Conservation (phyloP, 2,888 invertebrate genomes). For the Lycia hirtaria region DNA sequence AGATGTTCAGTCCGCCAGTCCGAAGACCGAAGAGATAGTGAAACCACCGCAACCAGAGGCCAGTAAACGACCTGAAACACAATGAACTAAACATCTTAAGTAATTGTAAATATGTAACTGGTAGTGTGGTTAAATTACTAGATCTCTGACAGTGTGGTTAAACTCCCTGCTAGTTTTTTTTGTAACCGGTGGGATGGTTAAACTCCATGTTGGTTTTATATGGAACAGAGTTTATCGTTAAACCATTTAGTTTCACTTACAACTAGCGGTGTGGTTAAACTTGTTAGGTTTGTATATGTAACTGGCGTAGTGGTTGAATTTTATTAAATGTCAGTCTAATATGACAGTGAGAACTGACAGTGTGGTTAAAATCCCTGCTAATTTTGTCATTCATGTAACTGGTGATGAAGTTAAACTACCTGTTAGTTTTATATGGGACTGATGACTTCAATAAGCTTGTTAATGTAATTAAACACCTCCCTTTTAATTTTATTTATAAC, state of each 20-base stretch:
- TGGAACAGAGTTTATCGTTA: no score
- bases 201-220: background rate
- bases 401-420: background rate
- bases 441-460: no score
- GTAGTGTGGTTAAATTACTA: background rate
- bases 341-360: no score
- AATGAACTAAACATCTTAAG: conserved; percentile 56
- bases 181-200: background rate
- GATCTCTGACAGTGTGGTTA: conserved; percentile 26
- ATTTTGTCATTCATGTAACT: conserved; percentile 13
- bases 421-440: background rate
- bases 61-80: conserved; percentile 71
- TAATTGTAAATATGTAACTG: conserved; percentile 8
- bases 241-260: no score
- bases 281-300: conserved; percentile 15
- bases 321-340: no score
- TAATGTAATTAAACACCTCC: no score
- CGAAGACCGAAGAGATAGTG: conserved; percentile 67
- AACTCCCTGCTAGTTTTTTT: conserved; percentile 30
- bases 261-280: no score
- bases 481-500: no score
- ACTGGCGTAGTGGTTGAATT: conserved; percentile 2
- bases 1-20: conserved; percentile 40
- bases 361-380: conserved; percentile 35
- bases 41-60: conserved; percentile 57